Conservation (phyloP, 2,113 vertebrate species). For the Pavo muticus region DNA sequence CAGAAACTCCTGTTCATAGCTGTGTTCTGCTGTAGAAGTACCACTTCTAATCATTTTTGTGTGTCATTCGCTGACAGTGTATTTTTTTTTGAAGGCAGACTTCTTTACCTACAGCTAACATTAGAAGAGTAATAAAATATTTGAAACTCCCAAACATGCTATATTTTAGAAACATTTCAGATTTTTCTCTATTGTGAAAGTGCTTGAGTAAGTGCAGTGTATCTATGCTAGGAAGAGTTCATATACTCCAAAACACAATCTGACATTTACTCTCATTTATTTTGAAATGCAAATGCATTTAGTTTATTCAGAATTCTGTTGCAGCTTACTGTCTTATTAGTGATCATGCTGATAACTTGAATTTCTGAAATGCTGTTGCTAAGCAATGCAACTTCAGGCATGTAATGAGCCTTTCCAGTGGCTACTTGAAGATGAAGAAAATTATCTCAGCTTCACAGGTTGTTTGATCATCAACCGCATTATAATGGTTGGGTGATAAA, state of each 20-base stretch:
- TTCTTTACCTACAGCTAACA: neutral
- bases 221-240: neutral
- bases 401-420: slow-evolving; percentile 73
- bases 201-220: neutral
- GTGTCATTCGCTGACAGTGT: neutral
- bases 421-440: slow-evolving; percentile 69
- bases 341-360: slow-evolving; percentile 70
- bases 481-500: slow-evolving; percentile 67
- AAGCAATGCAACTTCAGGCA: slow-evolving; percentile 76
- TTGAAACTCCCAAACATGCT: neutral
- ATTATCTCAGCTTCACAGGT: slow-evolving; percentile 66
- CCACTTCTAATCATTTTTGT: neutral
- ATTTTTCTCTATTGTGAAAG: slow-evolving; percentile 9
- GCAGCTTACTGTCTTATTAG: slow-evolving; percentile 70
- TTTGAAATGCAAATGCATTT: slow-evolving; percentile 66
- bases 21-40: neutral
- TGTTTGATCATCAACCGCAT: slow-evolving; percentile 67
- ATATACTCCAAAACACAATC: slow-evolving; percentile 49
- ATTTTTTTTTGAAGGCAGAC: neutral
- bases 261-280: slow-evolving; percentile 71
- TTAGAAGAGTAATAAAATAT: neutral
- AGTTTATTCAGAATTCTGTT: slow-evolving; percentile 62
- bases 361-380: slow-evolving; percentile 76
- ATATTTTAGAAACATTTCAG: slow-evolving; percentile 32
- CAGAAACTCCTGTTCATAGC: neutral